Base-by-base conservation (phyloP, 30 jellyfish, hydroid and myxozoan species). In the Aurelia sp. region DNA sequence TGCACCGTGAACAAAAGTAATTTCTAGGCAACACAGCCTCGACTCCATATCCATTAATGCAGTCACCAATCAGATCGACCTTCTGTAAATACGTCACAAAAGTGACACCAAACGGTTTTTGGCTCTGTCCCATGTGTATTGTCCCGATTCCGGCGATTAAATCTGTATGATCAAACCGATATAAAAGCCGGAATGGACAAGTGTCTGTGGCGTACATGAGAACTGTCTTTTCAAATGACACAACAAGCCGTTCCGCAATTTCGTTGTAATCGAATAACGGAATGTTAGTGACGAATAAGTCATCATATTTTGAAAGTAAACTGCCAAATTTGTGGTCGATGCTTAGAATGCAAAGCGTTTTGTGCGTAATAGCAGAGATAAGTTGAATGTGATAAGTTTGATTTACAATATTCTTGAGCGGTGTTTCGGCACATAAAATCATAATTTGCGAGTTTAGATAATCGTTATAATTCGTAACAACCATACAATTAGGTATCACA, bases 21-120 rank as follows among this genome's bases (percentile, higher is more conserved):
- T 88, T 88, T 53, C 97, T 79, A 15, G 97, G 97, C 74, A 88
- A 83, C 27, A 90, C 99, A n/a, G 98, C 90, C 83, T 90, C 98
- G 13, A 91, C 99, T 16, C 99, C 99, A 84, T 90, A 96, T 3
- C 99, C 99, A 52, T 91, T 96, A 74, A 92, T 96, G 51, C 99
- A 96, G 77, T 96, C 99, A 10, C 99, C 98, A 51, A 96, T 96
- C 35, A 91, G 64, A 81, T 96, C 99, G 30, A 96, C 97, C 63
- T 91, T 91, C 80, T 96, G 99, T n/a, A 96, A 76, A 71, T 96
- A 96, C 17, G 99, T 90, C 8, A 96, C 98, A 72, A 96, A 91
- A 8, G 99, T 91, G 31, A 96, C 82, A 4, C 98, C 98, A 63
- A 90, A 96, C 8, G 98, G 98, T 41, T 88, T 90, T 53, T 88